Evolutionary conservation across 2,888 invertebrate species (phyloP), one percentile per base, ranked within the genome.

Genomic region (Emesis russula): DNA sequence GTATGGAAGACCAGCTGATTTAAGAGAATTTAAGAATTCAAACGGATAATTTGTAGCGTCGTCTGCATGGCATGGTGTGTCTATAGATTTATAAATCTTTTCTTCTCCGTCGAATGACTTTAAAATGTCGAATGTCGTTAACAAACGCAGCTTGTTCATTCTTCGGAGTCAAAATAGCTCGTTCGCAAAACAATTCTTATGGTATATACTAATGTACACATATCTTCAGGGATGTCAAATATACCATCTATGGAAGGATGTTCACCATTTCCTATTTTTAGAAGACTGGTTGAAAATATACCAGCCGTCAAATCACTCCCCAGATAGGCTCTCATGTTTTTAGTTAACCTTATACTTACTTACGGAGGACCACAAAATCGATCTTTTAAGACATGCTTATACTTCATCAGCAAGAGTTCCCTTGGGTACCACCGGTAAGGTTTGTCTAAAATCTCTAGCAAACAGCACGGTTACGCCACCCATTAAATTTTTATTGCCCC

Each of bases 201-300:
- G 18, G n/a, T 58, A 58, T n/a, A 58, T n/a, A 15, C 15, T 4
- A 58, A 53, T 53, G 53, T 11, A 53, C 53, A 11, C 53, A 53
- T 53, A 53, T 53, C 7, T 53, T 53, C 53, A 53, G 53, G 53
- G 53, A 53, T 53, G 53, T 11, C 11, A 53, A 53, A 53, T 11
- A 53, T 3, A 53, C 13, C 11, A 53, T 53, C 13, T 2, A n/a
- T 58, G n/a, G n/a, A 2, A 58, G 58, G n/a, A 58, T 58, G 11
- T n/a, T 58, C 58, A n/a, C 18, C n/a, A 58, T 58, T 58, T 58
- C n/a, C 58, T 58, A 58, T 58, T 58, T 58, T n/a, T n/a, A 58
- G 53, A n/a, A 53, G 53, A 53, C 15, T 53, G 53, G 13, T 53
- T 53, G 53, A 13, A 53, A 38, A 38, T 7, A 38, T 38, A 7